phyloP scores from a whole-genome alignment of 2,888 invertebrate genomes.

The Glaucopsyche alexis region DNA sequence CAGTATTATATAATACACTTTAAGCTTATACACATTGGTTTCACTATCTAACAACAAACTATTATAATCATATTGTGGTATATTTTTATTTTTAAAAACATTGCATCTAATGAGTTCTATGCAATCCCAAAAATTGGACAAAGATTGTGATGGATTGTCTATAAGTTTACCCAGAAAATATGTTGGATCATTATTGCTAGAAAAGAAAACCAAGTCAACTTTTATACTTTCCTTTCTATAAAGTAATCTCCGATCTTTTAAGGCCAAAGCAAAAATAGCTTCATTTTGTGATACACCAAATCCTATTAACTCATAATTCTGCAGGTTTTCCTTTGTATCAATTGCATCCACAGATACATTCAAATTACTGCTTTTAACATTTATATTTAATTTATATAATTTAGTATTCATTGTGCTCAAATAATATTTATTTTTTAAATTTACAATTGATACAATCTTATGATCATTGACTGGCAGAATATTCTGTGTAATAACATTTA shows the following conservation, averaged over 20 bases:
- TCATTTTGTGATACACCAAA: slow-evolving; percentile 53
- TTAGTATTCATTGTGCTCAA: slow-evolving; percentile 55
- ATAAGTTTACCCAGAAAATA: slow-evolving; percentile 48
- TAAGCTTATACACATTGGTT: slow-evolving; percentile 54
- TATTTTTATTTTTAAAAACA: slow-evolving; percentile 52
- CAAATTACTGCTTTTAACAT: slow-evolving; percentile 40
- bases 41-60: slow-evolving; percentile 48
- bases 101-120: slow-evolving; percentile 59
- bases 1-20: slow-evolving; percentile 57
- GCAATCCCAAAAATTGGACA: slow-evolving; percentile 60
- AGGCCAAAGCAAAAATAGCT: slow-evolving; percentile 48
- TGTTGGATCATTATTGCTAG: slow-evolving; percentile 40
- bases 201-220: slow-evolving; percentile 53
- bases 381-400: slow-evolving; percentile 51
- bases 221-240: slow-evolving; percentile 52
- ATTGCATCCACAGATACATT: slow-evolving; percentile 44
- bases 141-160: slow-evolving; percentile 52
- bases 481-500: slow-evolving; percentile 50
- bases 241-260: slow-evolving; percentile 52
- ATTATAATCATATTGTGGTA: slow-evolving; percentile 52
- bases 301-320: slow-evolving; percentile 51
- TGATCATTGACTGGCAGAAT: slow-evolving; percentile 61
- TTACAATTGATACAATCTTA: slow-evolving; percentile 53
- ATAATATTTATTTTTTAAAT: slow-evolving; percentile 45
- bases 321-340: slow-evolving; percentile 49